Base-by-base conservation (phyloP, 2,888 invertebrate genomes). In the Drosophila sordidapex region DNA sequence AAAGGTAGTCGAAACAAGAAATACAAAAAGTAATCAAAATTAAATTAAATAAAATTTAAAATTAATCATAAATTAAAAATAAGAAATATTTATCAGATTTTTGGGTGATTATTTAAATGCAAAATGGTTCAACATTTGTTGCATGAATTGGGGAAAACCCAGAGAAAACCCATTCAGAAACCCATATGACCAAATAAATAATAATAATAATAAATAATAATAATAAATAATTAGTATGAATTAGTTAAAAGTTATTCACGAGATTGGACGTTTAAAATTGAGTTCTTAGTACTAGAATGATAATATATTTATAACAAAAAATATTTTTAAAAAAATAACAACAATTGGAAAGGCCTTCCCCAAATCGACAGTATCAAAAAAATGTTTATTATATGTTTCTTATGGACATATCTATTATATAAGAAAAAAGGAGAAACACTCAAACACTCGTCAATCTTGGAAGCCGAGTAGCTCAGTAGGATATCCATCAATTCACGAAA, bases 401-500 rank as follows among this genome's bases (percentile, higher is more conserved):
- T n/a, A n/a, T 1, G 6, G n/a, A 10, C 6, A n/a, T 3, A 21
- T 21, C 0, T n/a, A 0, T 21, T 46, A 46, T 13, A 0, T 13
- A 21, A 21, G 0, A 38, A 1, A n/a, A 10, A 21, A 43, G 6
- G 1, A 36, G 36, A 3, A 7, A 21, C 15, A 36, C 36, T 36
- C 36, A 15, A 36, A 36, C 1, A 21, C 3, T 43, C 11, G 21
- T 21, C 21, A 7, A 2, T 2, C 43, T 13, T 46, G 13, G 2
- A 21, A 13, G 21, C 13, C 1, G 3, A 43, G 21, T 21, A 6
- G 6, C 43, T 43, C 43, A 1, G 43, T 21, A 13, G 43, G 6
- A 21, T 13, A 0, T 0, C 13, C 1, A 6, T 21, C n/a, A 6
- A 43, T 1, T 18, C 18, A 4, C 18, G 0, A n/a, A 40, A 1